phyloP scores from a whole-genome alignment of 2,888 invertebrate species.

The Hanleya hanleyi region DNA sequence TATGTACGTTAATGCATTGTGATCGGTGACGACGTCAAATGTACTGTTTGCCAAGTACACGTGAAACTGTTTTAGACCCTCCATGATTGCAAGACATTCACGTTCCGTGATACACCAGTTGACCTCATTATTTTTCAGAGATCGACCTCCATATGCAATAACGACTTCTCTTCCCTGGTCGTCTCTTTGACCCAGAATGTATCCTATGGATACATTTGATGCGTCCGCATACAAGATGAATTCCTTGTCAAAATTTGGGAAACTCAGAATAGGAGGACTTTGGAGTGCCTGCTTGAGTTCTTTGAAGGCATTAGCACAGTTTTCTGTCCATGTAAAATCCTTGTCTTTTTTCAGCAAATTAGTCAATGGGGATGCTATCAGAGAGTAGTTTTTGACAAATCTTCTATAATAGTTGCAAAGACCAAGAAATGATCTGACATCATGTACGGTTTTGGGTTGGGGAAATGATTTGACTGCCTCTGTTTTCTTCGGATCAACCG shows the following conservation, averaged over 20 bases:
- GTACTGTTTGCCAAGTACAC: slow-evolving; percentile 9
- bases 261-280: slow-evolving; percentile 17
- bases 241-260: slow-evolving; percentile 11
- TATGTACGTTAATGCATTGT: slow-evolving; percentile 11
- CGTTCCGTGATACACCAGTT: slow-evolving; percentile 16
- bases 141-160: slow-evolving; percentile 22
- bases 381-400: slow-evolving; percentile 56
- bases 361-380: slow-evolving; percentile 52
- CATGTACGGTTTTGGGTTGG: neutral
- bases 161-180: slow-evolving; percentile 8
- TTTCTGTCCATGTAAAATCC: slow-evolving; percentile 47
- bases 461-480: neutral
- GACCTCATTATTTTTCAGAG: slow-evolving; percentile 11
- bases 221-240: slow-evolving; percentile 28
- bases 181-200: slow-evolving; percentile 21
- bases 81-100: slow-evolving; percentile 22
- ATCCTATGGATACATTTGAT: slow-evolving; percentile 15
- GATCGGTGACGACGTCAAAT: slow-evolving; percentile 17
- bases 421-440: neutral
- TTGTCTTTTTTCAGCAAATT: slow-evolving; percentile 46
- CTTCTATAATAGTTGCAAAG: slow-evolving; percentile 60
- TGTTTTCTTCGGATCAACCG: neutral
- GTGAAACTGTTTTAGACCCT: slow-evolving; percentile 20
- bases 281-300: slow-evolving; percentile 41
- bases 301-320: slow-evolving; percentile 52